Percentiles rank a stretch among this genome's conserved stretches.
Conservation (phyloP, 1,140 invertebrate species). For the Pentalonia nigronervosa region DNA sequence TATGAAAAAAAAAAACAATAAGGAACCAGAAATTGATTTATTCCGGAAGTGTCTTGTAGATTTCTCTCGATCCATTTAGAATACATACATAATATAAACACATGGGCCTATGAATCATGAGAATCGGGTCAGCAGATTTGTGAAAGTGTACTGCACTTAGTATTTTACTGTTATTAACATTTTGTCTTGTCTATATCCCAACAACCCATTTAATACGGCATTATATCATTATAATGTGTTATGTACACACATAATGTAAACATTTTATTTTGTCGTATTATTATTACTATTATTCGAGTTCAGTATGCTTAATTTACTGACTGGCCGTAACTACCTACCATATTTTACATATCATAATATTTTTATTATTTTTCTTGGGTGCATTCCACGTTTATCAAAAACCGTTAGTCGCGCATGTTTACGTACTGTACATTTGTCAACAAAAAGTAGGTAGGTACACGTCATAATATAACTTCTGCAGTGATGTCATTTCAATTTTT, state of each 20-base stretch:
- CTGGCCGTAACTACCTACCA: background rate
- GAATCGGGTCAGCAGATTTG: slow-evolving; percentile 53
- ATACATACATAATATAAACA: slow-evolving; percentile 40
- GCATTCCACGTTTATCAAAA: background rate
- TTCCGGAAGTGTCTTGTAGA: slow-evolving; percentile 49
- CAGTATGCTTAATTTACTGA: slow-evolving; percentile 6
- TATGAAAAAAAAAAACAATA: slow-evolving; percentile 20
- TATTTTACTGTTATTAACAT: slow-evolving; percentile 57
- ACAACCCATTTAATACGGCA: slow-evolving; percentile 7
- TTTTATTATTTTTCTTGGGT: background rate
- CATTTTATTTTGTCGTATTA: background rate
- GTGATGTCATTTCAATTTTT: too few species aligned
- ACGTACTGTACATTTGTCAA: background rate
- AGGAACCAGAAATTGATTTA: slow-evolving; percentile 33
- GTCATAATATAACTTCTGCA: background rate
- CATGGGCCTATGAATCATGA: slow-evolving; percentile 57
- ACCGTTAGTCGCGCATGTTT: background rate
- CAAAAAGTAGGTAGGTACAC: background rate
- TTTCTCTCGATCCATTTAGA: slow-evolving; percentile 53
- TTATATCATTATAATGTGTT: background rate
- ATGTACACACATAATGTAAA: background rate
- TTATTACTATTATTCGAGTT: slow-evolving; percentile 3
- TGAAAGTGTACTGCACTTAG: slow-evolving; percentile 53
- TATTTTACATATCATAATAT: background rate
- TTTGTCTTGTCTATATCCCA: slow-evolving; percentile 33